Percentiles rank a stretch among this genome's conserved stretches.
Evolutionary conservation across 2,888 invertebrate species (phyloP).

Genomic region (Steinernema hermaphroditum): DNA sequence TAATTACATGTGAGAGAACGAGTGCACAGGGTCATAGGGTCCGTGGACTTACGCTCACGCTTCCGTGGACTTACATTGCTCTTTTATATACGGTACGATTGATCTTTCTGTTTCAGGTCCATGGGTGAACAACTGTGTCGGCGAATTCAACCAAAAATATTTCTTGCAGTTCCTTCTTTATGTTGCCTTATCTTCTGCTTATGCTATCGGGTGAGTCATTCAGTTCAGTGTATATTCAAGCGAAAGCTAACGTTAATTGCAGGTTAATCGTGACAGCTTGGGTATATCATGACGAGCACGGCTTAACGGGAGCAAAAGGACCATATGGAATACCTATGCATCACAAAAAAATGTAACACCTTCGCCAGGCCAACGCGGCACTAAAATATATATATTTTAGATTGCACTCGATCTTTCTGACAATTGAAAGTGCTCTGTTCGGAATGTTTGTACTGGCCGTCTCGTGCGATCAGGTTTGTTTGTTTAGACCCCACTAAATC

Average conservation of each 20-base stretch:
- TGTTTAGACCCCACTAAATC: neutral
- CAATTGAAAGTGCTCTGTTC: slow-evolving; percentile 81
- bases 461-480: slow-evolving; percentile 75
- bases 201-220: slow-evolving; percentile 54
- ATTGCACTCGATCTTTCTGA: slow-evolving; percentile 80
- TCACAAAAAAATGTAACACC: slow-evolving; percentile 59
- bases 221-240: neutral
- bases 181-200: slow-evolving; percentile 54
- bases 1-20: neutral
- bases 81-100: too few relatives aligned
- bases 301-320: slow-evolving; percentile 48
- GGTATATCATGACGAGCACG: slow-evolving; percentile 57
- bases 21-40: too few relatives aligned
- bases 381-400: slow-evolving; percentile 70
- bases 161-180: slow-evolving; percentile 78
- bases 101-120: slow-evolving; percentile 58
- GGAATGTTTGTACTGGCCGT: slow-evolving; percentile 86
- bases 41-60: too few relatives aligned
- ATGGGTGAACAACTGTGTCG: slow-evolving; percentile 88
- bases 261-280: slow-evolving; percentile 60
- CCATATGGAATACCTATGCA: slow-evolving; percentile 55
- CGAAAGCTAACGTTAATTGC: slow-evolving; percentile 36
- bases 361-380: neutral
- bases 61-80: too few relatives aligned
- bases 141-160: slow-evolving; percentile 87